Evolutionary conservation across 1,140 invertebrate genomes (phyloP).

Genomic region (Drosophila hydei): DNA sequence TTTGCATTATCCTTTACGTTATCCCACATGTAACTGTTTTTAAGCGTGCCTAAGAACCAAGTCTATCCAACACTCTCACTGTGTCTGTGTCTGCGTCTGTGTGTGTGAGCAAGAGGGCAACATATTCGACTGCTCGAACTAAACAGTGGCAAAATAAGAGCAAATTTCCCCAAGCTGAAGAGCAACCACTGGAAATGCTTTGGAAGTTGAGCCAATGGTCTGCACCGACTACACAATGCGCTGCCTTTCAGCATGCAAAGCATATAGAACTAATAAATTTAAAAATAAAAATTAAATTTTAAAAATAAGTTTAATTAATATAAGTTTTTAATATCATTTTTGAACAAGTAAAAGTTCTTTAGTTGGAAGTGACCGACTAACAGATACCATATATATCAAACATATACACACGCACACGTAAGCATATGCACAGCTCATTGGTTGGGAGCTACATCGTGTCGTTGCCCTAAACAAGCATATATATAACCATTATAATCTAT

Average conservation of each 20-base stretch:
- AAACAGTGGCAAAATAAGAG: slow-evolving; percentile 33
- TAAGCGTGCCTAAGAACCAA: slow-evolving; percentile 50
- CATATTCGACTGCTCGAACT: not conserved
- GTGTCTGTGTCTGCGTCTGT: too few species aligned
- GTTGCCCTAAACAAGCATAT: too few species aligned
- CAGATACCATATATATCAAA: too few species aligned
- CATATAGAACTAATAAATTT: not conserved
- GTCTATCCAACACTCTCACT: slow-evolving; percentile 12
- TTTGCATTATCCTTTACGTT: slow-evolving; percentile 68
- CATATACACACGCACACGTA: too few species aligned
- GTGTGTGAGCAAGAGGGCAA: not conserved
- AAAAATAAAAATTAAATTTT: not conserved
- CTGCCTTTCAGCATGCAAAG: not conserved
- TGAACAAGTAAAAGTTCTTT: too few species aligned
- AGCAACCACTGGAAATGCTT: slow-evolving; percentile 35
- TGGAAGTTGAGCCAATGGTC: slow-evolving; percentile 13
- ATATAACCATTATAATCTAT: too few species aligned
- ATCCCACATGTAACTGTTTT: slow-evolving; percentile 58
- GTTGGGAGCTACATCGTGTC: too few species aligned
- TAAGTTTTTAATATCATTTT: too few species aligned
- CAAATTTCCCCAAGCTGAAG: slow-evolving; percentile 48
- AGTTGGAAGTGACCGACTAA: too few species aligned
- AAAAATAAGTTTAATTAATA: too few species aligned
- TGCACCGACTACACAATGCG: slow-evolving; percentile 12
- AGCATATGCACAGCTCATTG: too few species aligned